Evolutionary conservation across 2,797 vertebrate genomes (phyloP), one percentile per base, ranked within the genome.

Genomic region (Aythya fuligula): DNA sequence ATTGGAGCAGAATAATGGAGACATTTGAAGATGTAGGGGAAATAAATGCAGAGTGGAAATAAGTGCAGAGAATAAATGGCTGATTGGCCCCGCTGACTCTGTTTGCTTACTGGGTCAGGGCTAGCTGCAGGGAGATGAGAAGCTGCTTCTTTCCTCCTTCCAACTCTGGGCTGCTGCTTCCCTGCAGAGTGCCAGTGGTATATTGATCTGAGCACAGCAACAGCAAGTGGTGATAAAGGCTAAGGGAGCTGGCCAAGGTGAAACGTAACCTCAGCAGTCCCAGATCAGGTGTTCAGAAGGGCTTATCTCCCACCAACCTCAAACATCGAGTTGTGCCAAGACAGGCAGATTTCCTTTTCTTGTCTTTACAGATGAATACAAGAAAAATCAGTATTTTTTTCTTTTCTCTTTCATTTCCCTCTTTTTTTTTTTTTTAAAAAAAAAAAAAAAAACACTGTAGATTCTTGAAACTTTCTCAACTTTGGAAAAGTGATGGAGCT

Each of bases 191-290:
- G 41, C 38, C 34, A 5, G 18, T 9, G 54, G 64, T 58, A 20
- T 11, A 8, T 1, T 0, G 47, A 57, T 5, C 25, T 1, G 5
- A 53, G 66, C 27, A 28, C 66, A 58, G 71, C 0, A 0, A 13
- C 66, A 76, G 32, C 51, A 58, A 58, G 32, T 0, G 6, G 34
- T 43, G 22, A 66, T 2, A 56, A 49, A 76, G 34, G 21, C 11
- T 30, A 5, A 2, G 8, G 64, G 41, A 79, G 4, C 18, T 69
- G 27, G 27, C 14, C 0, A 0, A 74, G 30, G 47, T 11, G 51
- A 79, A 75, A 45, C 9, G 10, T 28, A 10, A 64, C 71, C 8
- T 61, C 57, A 74, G 76, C 36, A 65, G 34, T 24, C 54, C 45
- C 54, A 69, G 21, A 2, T 11, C 32, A 13, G 13, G 74, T 61